A percentile compares a stretch with the other conserved stretches of the same genome.
Conservation (phyloP, 2,797 vertebrate genomes). For the Triplophysa bombifrons region DNA sequence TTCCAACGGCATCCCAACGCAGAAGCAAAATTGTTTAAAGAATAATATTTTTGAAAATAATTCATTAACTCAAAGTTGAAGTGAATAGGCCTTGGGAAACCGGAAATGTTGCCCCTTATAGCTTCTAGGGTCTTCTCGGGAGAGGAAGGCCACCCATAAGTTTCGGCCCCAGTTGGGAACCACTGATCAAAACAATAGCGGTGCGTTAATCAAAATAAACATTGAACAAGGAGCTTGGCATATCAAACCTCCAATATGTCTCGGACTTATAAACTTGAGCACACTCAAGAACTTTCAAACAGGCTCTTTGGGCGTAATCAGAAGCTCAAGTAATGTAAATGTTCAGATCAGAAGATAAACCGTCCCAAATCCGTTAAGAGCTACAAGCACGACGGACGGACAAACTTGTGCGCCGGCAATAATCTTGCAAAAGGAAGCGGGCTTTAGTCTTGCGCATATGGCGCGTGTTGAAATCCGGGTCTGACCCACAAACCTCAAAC, state of each 20-base stretch:
- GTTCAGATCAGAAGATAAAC: constrained; percentile 59
- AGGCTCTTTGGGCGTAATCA: constrained; percentile 37
- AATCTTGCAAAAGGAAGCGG: constrained; percentile 35
- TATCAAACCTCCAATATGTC: constrained; percentile 32
- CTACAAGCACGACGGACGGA: constrained; percentile 39
- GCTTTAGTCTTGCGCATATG: constrained; percentile 38
- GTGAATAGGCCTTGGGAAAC: not conserved
- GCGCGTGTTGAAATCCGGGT: constrained; percentile 42
- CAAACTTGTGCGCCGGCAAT: constrained; percentile 40
- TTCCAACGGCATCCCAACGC: not conserved
- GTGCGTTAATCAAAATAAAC: constrained; percentile 63
- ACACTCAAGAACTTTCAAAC: constrained; percentile 28
- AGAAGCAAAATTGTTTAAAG: not conserved
- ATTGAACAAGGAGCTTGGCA: not conserved
- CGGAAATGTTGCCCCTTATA: not conserved
- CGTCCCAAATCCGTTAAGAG: constrained; percentile 55
- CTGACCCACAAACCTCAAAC: constrained; percentile 54
- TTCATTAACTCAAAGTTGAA: not conserved
- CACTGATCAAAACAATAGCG: constrained; percentile 62
- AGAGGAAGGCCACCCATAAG: not conserved
- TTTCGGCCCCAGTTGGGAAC: not conserved
- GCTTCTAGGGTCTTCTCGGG: not conserved
- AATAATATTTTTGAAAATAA: not conserved
- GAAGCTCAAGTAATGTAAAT: constrained; percentile 59
- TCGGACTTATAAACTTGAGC: constrained; percentile 27